phyloP scores from a whole-genome alignment of 1,140 invertebrate genomes.

The Bombus waltoni region DNA sequence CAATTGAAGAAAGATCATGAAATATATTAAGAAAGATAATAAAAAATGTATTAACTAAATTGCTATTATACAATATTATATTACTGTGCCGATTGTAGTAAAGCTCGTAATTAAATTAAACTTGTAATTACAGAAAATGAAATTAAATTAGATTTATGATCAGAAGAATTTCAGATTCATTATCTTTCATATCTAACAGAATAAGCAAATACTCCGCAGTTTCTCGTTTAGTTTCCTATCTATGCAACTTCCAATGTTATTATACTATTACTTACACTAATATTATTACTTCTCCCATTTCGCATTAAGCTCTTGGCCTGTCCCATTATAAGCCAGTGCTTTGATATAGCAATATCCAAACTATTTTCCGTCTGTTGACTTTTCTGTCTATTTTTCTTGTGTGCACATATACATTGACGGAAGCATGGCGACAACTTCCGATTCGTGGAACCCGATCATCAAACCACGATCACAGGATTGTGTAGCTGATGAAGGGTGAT shows the following conservation, averaged over 20 bases:
- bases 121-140: too few relatives aligned
- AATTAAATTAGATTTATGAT: too few relatives aligned
- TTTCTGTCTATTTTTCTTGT: background rate
- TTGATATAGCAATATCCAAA: background rate
- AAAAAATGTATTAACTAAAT: too few relatives aligned
- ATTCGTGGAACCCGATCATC: background rate
- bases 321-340: background rate
- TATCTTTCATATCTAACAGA: background rate
- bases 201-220: background rate
- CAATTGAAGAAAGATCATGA: too few relatives aligned
- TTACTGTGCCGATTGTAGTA: too few relatives aligned
- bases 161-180: background rate
- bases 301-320: background rate
- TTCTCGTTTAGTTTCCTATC: background rate
- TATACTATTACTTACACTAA: too few relatives aligned
- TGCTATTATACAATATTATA: too few relatives aligned
- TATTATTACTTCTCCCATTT: background rate
- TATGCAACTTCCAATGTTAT: background rate
- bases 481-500: background rate
- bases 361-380: background rate
- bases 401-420: background rate
- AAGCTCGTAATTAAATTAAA: too few relatives aligned
- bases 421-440: background rate
- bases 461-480: background rate
- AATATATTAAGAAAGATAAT: too few relatives aligned